Evolutionary conservation across 2,888 invertebrate species (phyloP).

Genomic region (Acrocyrtus sp.): DNA sequence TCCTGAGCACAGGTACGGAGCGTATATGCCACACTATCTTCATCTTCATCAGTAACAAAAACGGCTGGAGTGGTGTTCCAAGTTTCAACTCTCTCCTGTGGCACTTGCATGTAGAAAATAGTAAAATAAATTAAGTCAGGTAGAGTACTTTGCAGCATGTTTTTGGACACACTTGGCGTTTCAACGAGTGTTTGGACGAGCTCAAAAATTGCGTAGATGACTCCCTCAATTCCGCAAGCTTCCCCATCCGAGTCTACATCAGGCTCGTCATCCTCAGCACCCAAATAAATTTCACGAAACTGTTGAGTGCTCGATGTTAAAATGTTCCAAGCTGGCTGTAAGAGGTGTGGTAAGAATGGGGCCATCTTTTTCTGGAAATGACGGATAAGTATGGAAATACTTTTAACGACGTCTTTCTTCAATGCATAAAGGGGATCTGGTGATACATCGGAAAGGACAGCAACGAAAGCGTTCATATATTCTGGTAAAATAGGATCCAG

Average conservation of each 20-base stretch:
- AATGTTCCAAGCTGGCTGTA: conserved; percentile 76
- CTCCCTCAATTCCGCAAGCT: conserved; percentile 66
- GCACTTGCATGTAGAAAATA: conserved; percentile 70
- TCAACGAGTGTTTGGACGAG: conserved; percentile 69
- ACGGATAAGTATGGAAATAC: conserved; percentile 66
- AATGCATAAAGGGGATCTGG: conserved; percentile 66
- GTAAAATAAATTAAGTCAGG: conserved; percentile 69
- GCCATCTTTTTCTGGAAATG: conserved; percentile 73
- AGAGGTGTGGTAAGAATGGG: conserved; percentile 72
- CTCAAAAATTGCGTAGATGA: conserved; percentile 69
- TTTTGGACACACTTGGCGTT: conserved; percentile 37
- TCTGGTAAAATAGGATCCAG: conserved; percentile 75
- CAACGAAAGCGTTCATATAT: conserved; percentile 74
- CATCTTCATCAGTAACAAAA: conserved; percentile 71
- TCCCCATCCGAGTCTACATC: conserved; percentile 74
- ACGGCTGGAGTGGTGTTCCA: conserved; percentile 69
- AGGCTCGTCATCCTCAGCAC: conserved; percentile 70
- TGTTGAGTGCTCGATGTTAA: conserved; percentile 75
- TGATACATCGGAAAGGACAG: conserved; percentile 69
- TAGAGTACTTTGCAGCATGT: conserved; percentile 67
- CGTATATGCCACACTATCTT: conserved; percentile 69
- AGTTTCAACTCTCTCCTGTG: conserved; percentile 66
- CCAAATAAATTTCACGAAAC: conserved; percentile 75
- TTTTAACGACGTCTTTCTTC: conserved; percentile 60
- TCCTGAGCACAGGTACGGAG: conserved; percentile 70